Base-by-base conservation (phyloP, 2,113 vertebrate genomes). In the Anoura caudifer region DNA sequence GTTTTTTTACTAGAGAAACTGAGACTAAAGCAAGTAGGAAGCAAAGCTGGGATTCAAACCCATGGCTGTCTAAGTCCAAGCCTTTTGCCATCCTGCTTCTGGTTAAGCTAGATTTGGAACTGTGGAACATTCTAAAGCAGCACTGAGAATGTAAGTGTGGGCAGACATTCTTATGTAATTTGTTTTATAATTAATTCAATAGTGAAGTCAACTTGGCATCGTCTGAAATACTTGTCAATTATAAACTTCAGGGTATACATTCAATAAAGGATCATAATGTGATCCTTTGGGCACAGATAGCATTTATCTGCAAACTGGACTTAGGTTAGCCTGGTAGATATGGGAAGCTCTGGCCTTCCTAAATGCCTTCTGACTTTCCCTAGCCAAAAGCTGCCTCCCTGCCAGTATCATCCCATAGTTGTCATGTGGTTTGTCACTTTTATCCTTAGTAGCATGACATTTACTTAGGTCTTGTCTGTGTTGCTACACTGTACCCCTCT, bases 161-260 rank as follows among this genome's bases (percentile, higher is more conserved):
- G 54, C 36, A 81, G 19, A 73, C 28, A 67, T 79, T 72, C 87
- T 94, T 92, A 77, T 28, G 24, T 92, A 89, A 93, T 50, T 85
- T 86, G 72, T 69, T 77, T 89, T 90, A 75, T 92, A 86, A 84
- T 63, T 28, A 54, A 86, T 85, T 94, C 47, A 47, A 6, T 89
- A 73, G 79, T 89, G 43, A 94, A 89, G 77, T 94, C 67, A 86
- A 54, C 13, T 38, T 76, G 47, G 17, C 41, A 33, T 77, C 77
- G 86, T 91, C 47, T 88, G 24, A 76, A 94, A 89, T 43, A 79
- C 43, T 50, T 88, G 76, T 43, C 7, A 2, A 11, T 38, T 80
- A 77, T 59, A 65, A 56, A 87, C 45, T 77, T 82, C 13, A 73
- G 38, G 52, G 15, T 72, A 16, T 65, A 38, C 20, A 22, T 87